These are phyloP conservation scores for Antheraea mylitta DNA, from an alignment of 1,140 invertebrate genomes.

Conservation along the genomic window DNA sequence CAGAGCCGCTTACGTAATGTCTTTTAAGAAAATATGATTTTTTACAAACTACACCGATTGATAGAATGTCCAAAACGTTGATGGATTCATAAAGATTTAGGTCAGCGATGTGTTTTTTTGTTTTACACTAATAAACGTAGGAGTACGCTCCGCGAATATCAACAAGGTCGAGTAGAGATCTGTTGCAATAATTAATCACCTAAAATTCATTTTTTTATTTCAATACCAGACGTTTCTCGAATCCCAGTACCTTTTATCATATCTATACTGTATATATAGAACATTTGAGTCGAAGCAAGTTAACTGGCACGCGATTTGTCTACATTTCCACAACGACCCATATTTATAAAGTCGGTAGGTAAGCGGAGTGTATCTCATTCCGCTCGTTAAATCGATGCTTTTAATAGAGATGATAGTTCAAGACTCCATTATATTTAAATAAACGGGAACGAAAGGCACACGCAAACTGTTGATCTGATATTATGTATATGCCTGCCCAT, in stretches of 20 bases:
- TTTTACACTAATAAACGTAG: slow-evolving; percentile 14
- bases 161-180: slow-evolving; percentile 9
- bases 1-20: slow-evolving; percentile 28
- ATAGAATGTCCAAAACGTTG: neutral
- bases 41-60: neutral
- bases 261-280: slow-evolving; percentile 23
- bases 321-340: slow-evolving; percentile 39
- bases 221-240: slow-evolving; percentile 26
- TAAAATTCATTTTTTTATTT: slow-evolving; percentile 20
- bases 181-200: slow-evolving; percentile 17
- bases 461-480: slow-evolving; percentile 28
- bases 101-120: slow-evolving; percentile 4
- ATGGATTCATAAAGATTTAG: slow-evolving; percentile 15
- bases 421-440: slow-evolving; percentile 40
- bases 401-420: slow-evolving; percentile 62
- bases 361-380: slow-evolving; percentile 47
- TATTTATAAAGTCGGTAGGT: slow-evolving; percentile 46
- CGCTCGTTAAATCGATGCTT: slow-evolving; percentile 66
- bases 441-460: slow-evolving; percentile 27
- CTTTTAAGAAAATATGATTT: slow-evolving; percentile 24
- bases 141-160: slow-evolving; percentile 6
- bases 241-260: slow-evolving; percentile 30
- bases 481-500: slow-evolving; percentile 14
- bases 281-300: slow-evolving; percentile 2
- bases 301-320: slow-evolving; percentile 14